Base-by-base conservation (phyloP, 2,888 invertebrate species). In the Pherbina coryleti region DNA sequence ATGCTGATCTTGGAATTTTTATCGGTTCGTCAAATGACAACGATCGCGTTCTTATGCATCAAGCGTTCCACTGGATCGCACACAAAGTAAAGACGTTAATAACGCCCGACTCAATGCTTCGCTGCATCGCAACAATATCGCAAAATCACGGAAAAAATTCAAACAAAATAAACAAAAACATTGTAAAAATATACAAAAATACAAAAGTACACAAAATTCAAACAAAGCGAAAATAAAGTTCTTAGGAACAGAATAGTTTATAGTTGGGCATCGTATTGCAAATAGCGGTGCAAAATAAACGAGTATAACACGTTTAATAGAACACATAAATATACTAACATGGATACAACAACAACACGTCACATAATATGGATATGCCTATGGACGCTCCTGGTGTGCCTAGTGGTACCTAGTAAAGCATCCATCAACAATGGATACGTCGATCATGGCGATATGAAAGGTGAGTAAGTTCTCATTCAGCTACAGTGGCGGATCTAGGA, bases 381-480 rank as follows among this genome's bases (percentile, higher is more conserved):
- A 83, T 82, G 83, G 79, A 67, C 81, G 25, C 60, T 84, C 25
- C 71, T 80, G 57, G 81, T 84, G 79, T 80, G 80, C 80, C 81
- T 80, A 77, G 81, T 76, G 72, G 79, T 76, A 74, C 75, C 76
- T 76, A 77, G 72, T 71, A 77, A 82, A 75, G 83, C 82, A 77
- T 84, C 85, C 62, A 82, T 85, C 75, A 86, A 86, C 78, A 84
- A 88, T 76, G 89, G 89, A 82, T 89, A 89, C 78, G 87, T 87
- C 74, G 89, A 89, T 82, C 85, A 85, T 81, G 89, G 87, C 78
- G 87, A 89, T 83, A 89, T 88, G 84, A 89, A 89, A 89, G 89
- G 89, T 89, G 84, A 86, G 89, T 84, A 14, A n/a, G 22, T 57
- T 55, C 31, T 55, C 25, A 17, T 37, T 3, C 7, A 2, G n/a